phyloP scores from a whole-genome alignment of 2,113 vertebrate species.

The Seriola quinqueradiata region DNA sequence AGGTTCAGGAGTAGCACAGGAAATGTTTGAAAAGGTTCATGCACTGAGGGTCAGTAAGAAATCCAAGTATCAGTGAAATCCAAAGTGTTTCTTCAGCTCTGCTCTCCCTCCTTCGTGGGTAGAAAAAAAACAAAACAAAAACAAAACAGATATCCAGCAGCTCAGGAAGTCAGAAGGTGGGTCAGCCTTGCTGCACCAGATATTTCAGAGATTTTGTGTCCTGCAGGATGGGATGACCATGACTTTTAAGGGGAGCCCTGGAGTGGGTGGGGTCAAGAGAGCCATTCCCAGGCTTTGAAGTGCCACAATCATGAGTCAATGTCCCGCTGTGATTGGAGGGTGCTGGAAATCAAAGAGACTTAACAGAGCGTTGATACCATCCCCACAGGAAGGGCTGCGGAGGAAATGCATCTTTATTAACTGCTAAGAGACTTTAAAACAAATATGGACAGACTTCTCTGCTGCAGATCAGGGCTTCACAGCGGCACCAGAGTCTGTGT shows the following conservation, averaged over 20 bases:
- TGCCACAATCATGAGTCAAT: constrained; percentile 89
- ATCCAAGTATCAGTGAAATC: constrained; percentile 57
- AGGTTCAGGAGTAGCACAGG: constrained; percentile 8
- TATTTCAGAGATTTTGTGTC: constrained; percentile 67
- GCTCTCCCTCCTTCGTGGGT: background rate
- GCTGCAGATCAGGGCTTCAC: constrained; percentile 43
- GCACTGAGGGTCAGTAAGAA: constrained; percentile 26
- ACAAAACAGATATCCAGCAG: constrained; percentile 65
- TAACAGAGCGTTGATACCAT: constrained; percentile 92
- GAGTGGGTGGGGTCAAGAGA: constrained; percentile 86
- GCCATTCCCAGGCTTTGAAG: constrained; percentile 90
- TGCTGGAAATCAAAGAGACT: constrained; percentile 91
- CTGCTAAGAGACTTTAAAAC: constrained; percentile 90
- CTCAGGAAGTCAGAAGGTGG: constrained; percentile 22
- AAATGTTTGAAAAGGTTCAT: constrained; percentile 7
- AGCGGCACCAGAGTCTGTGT: constrained; percentile 63
- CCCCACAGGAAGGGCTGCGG: constrained; percentile 88
- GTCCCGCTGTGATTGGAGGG: constrained; percentile 85
- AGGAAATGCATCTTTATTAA: constrained; percentile 90
- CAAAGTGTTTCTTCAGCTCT: constrained; percentile 40
- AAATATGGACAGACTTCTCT: constrained; percentile 82
- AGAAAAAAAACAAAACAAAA: background rate
- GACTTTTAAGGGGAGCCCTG: constrained; percentile 86
- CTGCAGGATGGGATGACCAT: constrained; percentile 68
- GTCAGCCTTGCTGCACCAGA: constrained; percentile 22